Evolutionary conservation across 2,113 vertebrate genomes (phyloP).

Genomic region (Parus major): DNA sequence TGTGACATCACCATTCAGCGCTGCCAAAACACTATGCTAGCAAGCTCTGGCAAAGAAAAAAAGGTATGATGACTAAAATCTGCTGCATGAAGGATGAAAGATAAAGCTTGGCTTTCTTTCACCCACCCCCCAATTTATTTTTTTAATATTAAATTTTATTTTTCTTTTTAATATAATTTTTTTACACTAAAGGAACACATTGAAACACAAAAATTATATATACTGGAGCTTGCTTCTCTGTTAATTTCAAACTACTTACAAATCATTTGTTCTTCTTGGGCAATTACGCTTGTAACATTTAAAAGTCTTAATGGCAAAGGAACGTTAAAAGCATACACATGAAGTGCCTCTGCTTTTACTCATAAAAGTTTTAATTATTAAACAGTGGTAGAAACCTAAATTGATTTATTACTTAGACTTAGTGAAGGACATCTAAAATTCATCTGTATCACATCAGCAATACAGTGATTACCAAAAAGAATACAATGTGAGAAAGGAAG

Average conservation of each 20-base stretch:
- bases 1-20: neutral
- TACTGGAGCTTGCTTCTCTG: neutral
- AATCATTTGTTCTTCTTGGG: neutral
- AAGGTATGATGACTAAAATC: neutral
- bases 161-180: neutral
- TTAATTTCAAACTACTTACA: neutral
- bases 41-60: neutral
- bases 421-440: neutral
- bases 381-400: neutral
- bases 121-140: no score
- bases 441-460: neutral
- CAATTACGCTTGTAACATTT: neutral
- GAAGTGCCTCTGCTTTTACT: neutral
- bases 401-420: neutral
- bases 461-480: neutral
- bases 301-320: neutral
- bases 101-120: neutral
- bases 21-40: neutral
- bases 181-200: neutral
- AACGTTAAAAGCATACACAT: neutral
- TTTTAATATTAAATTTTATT: no score
- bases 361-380: neutral
- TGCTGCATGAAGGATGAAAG: neutral
- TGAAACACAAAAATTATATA: neutral
- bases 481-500: neutral